Evolutionary conservation across 2,888 invertebrate species (phyloP).

Genomic region (Aphelenchoides bicaudatus): DNA sequence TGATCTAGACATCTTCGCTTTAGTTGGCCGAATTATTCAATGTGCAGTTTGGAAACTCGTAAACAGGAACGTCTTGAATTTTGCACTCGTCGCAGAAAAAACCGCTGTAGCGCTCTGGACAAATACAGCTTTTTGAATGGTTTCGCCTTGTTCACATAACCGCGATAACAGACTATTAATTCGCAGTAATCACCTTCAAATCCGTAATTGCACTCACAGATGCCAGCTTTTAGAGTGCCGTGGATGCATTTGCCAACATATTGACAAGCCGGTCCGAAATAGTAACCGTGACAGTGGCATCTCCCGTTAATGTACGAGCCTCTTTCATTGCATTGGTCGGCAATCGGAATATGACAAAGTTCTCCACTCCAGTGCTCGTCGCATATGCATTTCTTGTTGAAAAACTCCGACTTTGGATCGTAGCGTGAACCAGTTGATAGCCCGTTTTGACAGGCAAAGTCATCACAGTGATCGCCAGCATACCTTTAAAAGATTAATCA

Average conservation of each 20-base stretch:
- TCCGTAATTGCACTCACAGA: slow-evolving; percentile 46
- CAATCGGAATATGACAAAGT: slow-evolving; percentile 47
- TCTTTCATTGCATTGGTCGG: slow-evolving; percentile 51
- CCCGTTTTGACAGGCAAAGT: no score
- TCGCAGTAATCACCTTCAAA: slow-evolving; percentile 56
- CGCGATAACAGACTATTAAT: slow-evolving; percentile 50
- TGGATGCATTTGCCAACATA: slow-evolving; percentile 50
- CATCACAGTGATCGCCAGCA: no score
- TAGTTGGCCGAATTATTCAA: slow-evolving; percentile 31
- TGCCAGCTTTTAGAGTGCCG: slow-evolving; percentile 42
- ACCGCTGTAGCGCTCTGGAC: slow-evolving; percentile 48
- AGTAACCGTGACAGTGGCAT: slow-evolving; percentile 50
- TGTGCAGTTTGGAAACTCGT: slow-evolving; percentile 39
- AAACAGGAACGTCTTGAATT: slow-evolving; percentile 27
- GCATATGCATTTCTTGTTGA: slow-evolving; percentile 46
- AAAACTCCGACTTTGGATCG: slow-evolving; percentile 46
- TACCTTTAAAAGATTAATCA: no score
- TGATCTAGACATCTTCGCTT: slow-evolving; percentile 28
- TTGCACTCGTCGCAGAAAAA: slow-evolving; percentile 46
- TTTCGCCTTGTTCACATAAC: slow-evolving; percentile 40
- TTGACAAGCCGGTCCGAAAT: slow-evolving; percentile 54
- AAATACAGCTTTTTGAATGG: slow-evolving; percentile 37
- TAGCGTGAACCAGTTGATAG: slow-evolving; percentile 47
- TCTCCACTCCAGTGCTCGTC: slow-evolving; percentile 49
- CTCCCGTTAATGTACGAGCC: slow-evolving; percentile 48